Percentiles rank a stretch among this genome's conserved stretches.
phyloP scores from a whole-genome alignment of 2,797 vertebrate species.

The Gadopsis marmoratus region DNA sequence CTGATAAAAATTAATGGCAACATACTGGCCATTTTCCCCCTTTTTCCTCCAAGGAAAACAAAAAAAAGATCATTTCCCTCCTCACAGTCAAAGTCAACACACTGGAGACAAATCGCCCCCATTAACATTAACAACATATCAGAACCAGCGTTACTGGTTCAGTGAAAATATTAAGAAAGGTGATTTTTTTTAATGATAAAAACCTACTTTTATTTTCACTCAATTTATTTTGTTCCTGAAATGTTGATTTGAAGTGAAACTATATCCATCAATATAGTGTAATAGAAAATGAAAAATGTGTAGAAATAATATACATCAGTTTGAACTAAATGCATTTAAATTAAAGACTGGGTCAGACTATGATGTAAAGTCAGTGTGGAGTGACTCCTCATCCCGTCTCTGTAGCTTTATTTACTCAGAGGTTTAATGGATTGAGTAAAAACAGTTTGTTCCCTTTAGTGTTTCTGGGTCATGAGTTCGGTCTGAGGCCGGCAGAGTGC shows the following conservation, averaged over 20 bases:
- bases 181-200: neutral
- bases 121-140: constrained; percentile 6
- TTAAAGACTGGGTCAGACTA: neutral
- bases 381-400: neutral
- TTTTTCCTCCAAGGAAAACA: neutral
- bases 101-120: neutral
- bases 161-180: neutral
- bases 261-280: too few relatives aligned
- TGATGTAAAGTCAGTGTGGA: neutral
- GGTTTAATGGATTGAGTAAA: constrained; percentile 2
- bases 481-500: neutral
- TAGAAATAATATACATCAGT: constrained; percentile 19
- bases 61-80: neutral
- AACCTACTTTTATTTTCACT: neutral
- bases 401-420: constrained; percentile 11
- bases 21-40: neutral
- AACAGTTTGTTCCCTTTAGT: neutral
- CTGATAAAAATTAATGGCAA: neutral
- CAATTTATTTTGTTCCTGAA: neutral
- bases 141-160: neutral
- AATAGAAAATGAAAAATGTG: neutral
- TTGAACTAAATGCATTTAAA: neutral
- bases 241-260: neutral
- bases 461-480: constrained; percentile 11
- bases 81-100: neutral